Evolutionary conservation across 2,113 vertebrate genomes (phyloP).

Genomic region (Mystacornis crossleyi): DNA sequence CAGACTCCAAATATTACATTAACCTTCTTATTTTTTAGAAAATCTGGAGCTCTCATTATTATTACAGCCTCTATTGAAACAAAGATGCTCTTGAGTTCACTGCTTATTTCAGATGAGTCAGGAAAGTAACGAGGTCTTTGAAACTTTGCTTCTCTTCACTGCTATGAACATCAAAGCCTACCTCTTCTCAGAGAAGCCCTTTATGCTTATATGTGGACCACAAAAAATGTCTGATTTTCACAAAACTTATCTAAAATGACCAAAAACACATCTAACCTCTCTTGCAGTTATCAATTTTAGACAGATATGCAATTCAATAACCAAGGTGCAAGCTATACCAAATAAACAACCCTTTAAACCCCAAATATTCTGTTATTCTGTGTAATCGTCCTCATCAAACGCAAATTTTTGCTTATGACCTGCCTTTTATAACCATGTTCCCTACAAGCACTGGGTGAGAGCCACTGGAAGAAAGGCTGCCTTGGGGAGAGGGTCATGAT

Average conservation of each 20-base stretch:
- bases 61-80: background rate
- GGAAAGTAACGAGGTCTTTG: background rate
- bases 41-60: background rate
- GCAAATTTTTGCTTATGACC: background rate
- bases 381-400: background rate
- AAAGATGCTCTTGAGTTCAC: background rate
- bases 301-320: background rate
- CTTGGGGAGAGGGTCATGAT: background rate
- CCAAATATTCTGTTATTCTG: background rate
- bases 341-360: background rate
- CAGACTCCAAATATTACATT: constrained; percentile 59
- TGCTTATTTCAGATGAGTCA: background rate
- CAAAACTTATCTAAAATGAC: background rate
- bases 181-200: background rate
- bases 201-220: background rate
- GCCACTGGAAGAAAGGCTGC: background rate
- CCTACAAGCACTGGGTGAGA: background rate
- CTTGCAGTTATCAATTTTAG: background rate
- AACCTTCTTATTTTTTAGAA: constrained; percentile 1
- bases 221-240: background rate
- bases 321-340: background rate
- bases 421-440: background rate
- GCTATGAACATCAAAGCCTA: background rate
- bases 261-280: background rate
- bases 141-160: background rate